Evolutionary conservation across 2,888 invertebrate genomes (phyloP), one percentile per base, ranked within the genome.

Genomic region (Ophraella communa): DNA sequence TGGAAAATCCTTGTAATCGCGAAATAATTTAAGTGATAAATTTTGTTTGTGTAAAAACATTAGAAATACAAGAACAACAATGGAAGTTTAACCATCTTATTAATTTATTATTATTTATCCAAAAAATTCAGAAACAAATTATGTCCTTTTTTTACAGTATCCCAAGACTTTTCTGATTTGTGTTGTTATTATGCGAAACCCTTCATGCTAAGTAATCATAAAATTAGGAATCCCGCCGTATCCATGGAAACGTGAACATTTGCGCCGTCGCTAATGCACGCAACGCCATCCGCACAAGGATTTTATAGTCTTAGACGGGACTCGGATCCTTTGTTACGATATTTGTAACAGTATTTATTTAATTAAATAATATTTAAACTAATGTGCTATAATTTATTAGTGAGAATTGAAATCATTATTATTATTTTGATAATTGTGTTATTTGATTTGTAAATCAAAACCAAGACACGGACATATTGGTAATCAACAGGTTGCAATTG

Each of bases 261-360:
- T 52, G 62, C 69, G 62, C 62, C 64, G 64, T 27, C 66, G 60
- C 64, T 51, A 5, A 52, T 52, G 24, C 49, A 7, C 44, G 18
- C 54, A 62, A 58, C 61, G 64, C 64, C 58, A 52, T 49, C 62
- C 56, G 44, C 58, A 24, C 39, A 55, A 64, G 45, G 44, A 24
- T 55, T 44, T 53, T 54, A 58, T 70, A 70, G 70, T 70, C 52
- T 60, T 42, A 58, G 59, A 57, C 66, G 66, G 66, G 64, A 44
- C 33, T 45, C 58, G 66, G 23, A 30, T 35, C 51, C 17, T 57
- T 56, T 60, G 54, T 56, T 57, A 64, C 69, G 64, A n/a, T 56
- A 17, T 30, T 47, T 4, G 23, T 10, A 47, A 47, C 47, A 1
- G 23, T 21, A 14, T 23, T 8, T 18, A 7, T 45, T 21, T 4